Base-by-base conservation (phyloP, 2,797 vertebrate species). In the Paguma larvata region DNA sequence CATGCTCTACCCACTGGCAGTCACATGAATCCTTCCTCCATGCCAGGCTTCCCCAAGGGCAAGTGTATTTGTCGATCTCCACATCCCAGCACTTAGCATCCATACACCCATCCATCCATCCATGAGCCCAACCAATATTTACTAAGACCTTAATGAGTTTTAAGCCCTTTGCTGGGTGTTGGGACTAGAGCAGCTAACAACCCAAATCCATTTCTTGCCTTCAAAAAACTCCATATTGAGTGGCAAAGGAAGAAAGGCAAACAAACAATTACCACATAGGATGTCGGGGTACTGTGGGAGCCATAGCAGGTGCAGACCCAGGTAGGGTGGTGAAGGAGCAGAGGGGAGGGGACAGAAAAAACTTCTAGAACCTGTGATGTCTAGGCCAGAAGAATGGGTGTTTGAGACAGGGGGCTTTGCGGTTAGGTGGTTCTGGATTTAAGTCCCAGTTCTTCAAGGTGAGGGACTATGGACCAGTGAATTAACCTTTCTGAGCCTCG, bases 191-290 rank as follows among this genome's bases (percentile, higher is more conserved):
- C 32, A 30, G 21, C 65, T 56, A 25, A 59, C 46, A 34, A 27
- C 21, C 18, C 62, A 46, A 46, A 67, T 88, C 62, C 23, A 53
- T 46, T 32, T 77, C 27, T 63, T 73, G 30, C 44, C 46, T 34
- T 92, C 48, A 59, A 12, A n/a, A 94, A 88, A 25, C 46, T 82
- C 51, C 65, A 70, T 89, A 32, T 72, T 51, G 94, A 70, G 21
- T 44, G 65, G 53, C 4, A 7, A 86, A 92, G 88, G 53, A 48
- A 34, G 48, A 63, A 78, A 83, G 53, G 19, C 38, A 38, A 85
- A 34, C 2, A 44, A 75, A 6, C 18, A 16, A 32, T 68, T 18
- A 53, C 38, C 32, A 23, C 2, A 23, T 3, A 38, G 46, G 5
- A 19, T 34, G 38, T 59, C 34, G 44, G 12, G 46, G 75, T 34